Evolutionary conservation across 2,113 vertebrate species (phyloP), one percentile per base, ranked within the genome.

Genomic region (Melanocharis versteri): DNA sequence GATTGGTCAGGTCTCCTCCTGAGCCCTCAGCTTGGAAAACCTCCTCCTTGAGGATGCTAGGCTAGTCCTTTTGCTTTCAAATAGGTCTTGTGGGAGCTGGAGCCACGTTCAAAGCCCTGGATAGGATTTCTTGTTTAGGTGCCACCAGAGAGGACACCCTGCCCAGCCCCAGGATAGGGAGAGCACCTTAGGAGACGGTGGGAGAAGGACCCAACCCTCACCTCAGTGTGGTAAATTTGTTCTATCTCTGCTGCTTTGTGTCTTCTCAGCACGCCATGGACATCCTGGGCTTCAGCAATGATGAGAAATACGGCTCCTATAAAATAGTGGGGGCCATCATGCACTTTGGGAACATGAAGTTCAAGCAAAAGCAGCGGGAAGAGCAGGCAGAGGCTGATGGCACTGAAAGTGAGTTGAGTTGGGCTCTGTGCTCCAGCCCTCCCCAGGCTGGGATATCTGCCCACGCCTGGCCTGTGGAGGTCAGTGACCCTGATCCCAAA

Each of bases 271-370:
- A 98, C 0, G 99, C 99, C 89, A 99, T 99, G 99, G 99, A 99
- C 95, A 99, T 99, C 97, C 95, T 99, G 71, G 99, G 99, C 83
- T 99, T 99, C 97, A 98, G 97, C 40, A 87, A 94, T 0, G 99
- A 99, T 1, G 99, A 99, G 97, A 99, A 99, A 76, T 98, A 98
- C 0, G 98, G 98, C 97, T 99, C 97, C 98, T 99, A 99, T 95
- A 99, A 99, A 97, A 99, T 99, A 62, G 99, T 99, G 33, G 99
- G 99, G 0, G 98, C 99, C 68, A 99, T 99, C 96, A 99, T 99
- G 98, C 99, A 99, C 96, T 99, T 99, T 0, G 99, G 99, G 89
- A 99, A 99, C 98, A 99, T 99, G 99, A 99, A 99, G 93, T 99
- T 99, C 98, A 99, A 99, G 97, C 99, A 98, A 60, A 99, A 99